Evolutionary conservation across 2,113 vertebrate species (phyloP).

Genomic region (Phylloscopus trochiloides): DNA sequence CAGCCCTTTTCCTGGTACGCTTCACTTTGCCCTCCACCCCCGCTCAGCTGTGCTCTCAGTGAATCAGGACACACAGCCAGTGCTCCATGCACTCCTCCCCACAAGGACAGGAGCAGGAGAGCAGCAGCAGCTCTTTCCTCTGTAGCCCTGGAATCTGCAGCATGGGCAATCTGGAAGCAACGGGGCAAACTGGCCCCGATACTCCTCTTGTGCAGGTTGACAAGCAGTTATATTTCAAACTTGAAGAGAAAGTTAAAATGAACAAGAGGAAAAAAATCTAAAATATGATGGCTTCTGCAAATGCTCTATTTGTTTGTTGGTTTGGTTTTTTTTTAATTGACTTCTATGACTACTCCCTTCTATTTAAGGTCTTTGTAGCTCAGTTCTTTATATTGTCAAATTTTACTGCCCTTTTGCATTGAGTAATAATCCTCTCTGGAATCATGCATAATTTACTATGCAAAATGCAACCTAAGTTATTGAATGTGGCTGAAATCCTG

Average conservation of each 20-base stretch:
- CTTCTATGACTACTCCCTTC: not conserved
- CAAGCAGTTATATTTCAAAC: not conserved
- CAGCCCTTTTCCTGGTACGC: slow-evolving; percentile 26
- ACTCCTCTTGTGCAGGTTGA: not conserved
- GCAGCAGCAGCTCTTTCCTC: not conserved
- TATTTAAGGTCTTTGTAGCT: not conserved
- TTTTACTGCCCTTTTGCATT: not conserved
- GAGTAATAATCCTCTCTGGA: not conserved
- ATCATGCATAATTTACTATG: not conserved
- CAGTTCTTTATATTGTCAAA: not conserved
- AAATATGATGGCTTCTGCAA: not conserved
- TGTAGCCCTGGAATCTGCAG: not conserved
- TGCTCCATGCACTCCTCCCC: not conserved
- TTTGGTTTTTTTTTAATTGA: not conserved
- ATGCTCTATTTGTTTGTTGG: not conserved
- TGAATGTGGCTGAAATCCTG: not conserved
- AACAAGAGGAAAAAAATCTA: not conserved
- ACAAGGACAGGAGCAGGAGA: not conserved
- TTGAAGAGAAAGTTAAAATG: not conserved
- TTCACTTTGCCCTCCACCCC: not conserved
- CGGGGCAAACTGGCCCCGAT: accelerated
- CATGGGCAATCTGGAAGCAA: not conserved
- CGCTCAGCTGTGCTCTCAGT: not conserved
- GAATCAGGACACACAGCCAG: not conserved
- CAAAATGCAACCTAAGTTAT: not conserved